Evolutionary conservation across 2,113 vertebrate genomes (phyloP).

Genomic region (Pithys albifrons): DNA sequence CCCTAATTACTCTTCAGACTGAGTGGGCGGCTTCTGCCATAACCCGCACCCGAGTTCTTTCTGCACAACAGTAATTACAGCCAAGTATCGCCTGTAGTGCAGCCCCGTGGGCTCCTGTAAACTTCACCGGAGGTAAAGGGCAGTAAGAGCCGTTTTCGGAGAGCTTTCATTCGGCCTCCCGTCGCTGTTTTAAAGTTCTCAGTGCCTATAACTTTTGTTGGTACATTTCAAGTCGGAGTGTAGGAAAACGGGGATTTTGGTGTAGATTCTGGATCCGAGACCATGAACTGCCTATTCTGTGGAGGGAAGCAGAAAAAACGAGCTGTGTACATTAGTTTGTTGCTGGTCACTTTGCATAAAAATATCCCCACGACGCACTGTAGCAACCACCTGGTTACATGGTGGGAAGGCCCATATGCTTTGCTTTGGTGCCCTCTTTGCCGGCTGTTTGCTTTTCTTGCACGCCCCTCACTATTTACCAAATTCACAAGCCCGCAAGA

Average conservation of each 20-base stretch:
- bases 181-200: neutral
- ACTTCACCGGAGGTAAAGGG: neutral
- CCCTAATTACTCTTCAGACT: slow-evolving; percentile 31
- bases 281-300: fast-evolving
- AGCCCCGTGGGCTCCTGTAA: neutral
- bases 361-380: fast-evolving
- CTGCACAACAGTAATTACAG: neutral
- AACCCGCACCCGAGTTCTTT: neutral
- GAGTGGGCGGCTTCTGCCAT: slow-evolving; percentile 5
- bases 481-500: neutral
- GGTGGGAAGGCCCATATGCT: fast-evolving
- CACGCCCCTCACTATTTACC: neutral
- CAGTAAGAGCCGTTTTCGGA: neutral
- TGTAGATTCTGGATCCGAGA: neutral
- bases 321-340: fast-evolving
- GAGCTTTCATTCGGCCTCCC: neutral
- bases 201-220: fast-evolving
- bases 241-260: neutral
- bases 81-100: neutral
- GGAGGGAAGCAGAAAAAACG: fast-evolving
- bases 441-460: neutral
- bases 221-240: neutral
- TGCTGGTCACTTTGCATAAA: neutral
- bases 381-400: neutral
- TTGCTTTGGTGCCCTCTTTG: neutral